Conservation (phyloP, 2,797 vertebrate genomes). For the Peromyscus melanophrys region DNA sequence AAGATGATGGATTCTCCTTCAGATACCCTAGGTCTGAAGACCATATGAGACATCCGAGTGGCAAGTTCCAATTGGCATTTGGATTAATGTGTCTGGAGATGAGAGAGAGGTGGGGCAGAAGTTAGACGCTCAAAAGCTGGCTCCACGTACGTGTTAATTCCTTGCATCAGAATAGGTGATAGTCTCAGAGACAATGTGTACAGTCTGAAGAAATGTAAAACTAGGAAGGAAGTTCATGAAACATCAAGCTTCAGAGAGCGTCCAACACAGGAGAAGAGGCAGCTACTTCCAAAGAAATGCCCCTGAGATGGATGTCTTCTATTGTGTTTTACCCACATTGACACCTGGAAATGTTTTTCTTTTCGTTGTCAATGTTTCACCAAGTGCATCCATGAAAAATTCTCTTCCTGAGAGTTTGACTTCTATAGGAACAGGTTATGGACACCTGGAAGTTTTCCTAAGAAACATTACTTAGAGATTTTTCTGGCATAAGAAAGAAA, state of each 20-base stretch:
- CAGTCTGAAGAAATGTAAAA: constrained; percentile 48
- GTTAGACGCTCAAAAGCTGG: constrained; percentile 47
- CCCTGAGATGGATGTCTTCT: neutral
- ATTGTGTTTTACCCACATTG: neutral
- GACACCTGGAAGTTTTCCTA: neutral
- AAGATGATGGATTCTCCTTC: constrained; percentile 79
- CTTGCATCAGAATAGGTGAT: neutral
- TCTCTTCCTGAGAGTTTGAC: neutral
- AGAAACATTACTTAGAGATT: constrained; percentile 47
- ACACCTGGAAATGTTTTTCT: neutral
- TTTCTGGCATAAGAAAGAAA: neutral
- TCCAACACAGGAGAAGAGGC: neutral
- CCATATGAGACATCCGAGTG: constrained; percentile 60
- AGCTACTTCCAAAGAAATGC: neutral
- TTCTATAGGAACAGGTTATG: neutral
- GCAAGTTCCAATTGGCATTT: constrained; percentile 70
- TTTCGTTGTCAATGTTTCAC: neutral
- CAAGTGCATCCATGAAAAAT: constrained; percentile 2
- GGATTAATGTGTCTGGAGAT: constrained; percentile 80
- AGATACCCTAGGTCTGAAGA: constrained; percentile 65
- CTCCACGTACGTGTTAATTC: constrained; percentile 25
- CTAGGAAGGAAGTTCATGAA: neutral
- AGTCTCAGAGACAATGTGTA: neutral
- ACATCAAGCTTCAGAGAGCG: neutral
- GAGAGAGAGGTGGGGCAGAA: constrained; percentile 28